These are phyloP conservation scores for Drosophila erecta DNA, from an alignment of 1,140 invertebrate species.

Conservation along the genomic window DNA sequence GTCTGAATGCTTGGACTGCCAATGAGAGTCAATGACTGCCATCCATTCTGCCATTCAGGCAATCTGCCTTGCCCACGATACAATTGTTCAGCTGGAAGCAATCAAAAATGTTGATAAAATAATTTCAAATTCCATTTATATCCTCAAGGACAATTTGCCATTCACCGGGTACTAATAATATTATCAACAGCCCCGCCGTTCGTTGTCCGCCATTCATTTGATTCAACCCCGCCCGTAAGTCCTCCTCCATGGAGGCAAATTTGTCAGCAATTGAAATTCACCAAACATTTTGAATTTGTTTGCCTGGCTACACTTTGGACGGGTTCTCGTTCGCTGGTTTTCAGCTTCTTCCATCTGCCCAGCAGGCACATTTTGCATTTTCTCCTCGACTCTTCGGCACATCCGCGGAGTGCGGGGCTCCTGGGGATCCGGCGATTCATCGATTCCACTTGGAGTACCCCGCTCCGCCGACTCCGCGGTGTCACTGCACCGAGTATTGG, in stretches of 20 bases:
- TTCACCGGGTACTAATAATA: conserved; percentile 79
- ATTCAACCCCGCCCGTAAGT: conserved; percentile 10
- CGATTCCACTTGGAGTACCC: conserved; percentile 28
- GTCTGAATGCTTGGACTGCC: conserved; percentile 50
- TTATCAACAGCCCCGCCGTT: conserved; percentile 58
- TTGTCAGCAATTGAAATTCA: conserved; percentile 83
- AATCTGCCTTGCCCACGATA: conserved; percentile 6
- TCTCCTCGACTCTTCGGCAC: conserved; percentile 4
- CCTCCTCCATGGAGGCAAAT: conserved; percentile 44
- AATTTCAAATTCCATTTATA: conserved; percentile 83
- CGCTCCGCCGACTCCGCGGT: conserved; percentile 17
- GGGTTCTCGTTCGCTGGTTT: conserved; percentile 43
- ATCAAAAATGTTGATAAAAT: conserved; percentile 83
- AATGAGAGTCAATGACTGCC: conserved; percentile 60
- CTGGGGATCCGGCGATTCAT: conserved; percentile 31
- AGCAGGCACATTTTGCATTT: conserved; percentile 81
- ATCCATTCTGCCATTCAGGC: conserved; percentile 20
- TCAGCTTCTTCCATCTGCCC: conserved; percentile 52
- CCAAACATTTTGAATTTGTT: conserved; percentile 83
- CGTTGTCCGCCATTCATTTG: conserved; percentile 29
- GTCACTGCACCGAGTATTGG: conserved; percentile 53
- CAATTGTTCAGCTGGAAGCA: conserved; percentile 80
- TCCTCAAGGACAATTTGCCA: conserved; percentile 82
- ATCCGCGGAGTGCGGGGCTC: not conserved
- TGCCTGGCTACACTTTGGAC: conserved; percentile 69